Conservation (phyloP, 1,140 invertebrate genomes). For the Philopotamus ludificatus region DNA sequence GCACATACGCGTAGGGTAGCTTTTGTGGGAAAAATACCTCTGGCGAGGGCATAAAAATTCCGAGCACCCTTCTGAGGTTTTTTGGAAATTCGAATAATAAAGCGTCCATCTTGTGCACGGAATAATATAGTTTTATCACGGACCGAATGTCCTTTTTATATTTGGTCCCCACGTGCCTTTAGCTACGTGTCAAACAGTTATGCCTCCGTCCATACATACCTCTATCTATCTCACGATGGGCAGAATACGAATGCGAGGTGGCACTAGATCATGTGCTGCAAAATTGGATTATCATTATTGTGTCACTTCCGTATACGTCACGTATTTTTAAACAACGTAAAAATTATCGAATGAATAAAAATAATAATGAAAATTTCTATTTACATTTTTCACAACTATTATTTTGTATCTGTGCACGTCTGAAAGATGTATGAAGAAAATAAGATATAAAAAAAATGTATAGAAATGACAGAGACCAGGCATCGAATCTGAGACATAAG, state of each 20-base stretch:
- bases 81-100: conserved; percentile 37
- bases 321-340: too few species aligned
- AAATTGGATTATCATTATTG: neutral
- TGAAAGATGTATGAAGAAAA: conserved; percentile 20
- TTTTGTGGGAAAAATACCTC: conserved; percentile 11
- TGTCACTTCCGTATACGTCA: neutral
- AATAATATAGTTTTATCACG: conserved; percentile 41
- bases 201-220: neutral
- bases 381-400: too few species aligned
- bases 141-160: conserved; percentile 39
- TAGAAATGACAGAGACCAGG: neutral
- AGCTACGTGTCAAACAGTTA: conserved; percentile 33
- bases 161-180: conserved; percentile 32
- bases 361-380: neutral
- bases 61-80: neutral
- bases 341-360: neutral
- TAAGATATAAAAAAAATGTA: conserved; percentile 11
- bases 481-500: conserved; percentile 3
- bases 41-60: conserved; percentile 18
- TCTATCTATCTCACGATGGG: neutral
- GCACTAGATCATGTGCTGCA: neutral
- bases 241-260: too few species aligned
- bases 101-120: conserved; percentile 34
- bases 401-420: conserved; percentile 4
- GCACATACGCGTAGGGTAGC: neutral